Evolutionary conservation across 2,888 invertebrate species (phyloP), one percentile per base, ranked within the genome.

Genomic region (Euphydryas editha): DNA sequence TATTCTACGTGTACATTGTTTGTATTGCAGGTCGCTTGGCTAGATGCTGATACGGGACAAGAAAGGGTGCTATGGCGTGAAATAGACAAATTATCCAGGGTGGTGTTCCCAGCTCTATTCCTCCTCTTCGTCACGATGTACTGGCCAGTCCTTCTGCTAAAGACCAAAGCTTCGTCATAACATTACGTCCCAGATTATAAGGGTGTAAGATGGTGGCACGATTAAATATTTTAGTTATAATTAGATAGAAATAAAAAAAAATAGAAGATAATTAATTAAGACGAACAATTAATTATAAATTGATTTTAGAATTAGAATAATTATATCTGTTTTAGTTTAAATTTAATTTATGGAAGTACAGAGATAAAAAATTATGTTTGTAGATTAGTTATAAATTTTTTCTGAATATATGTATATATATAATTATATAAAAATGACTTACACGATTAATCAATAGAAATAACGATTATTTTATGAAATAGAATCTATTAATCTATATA

Each of bases 61-160:
- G 95, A 95, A 75, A 94, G 95, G 75, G 94, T 96, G n/a, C 93
- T 96, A 74, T 97, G 96, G 94, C 93, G 95, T 62, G 95, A 96
- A 89, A 96, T 97, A 70, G 97, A 97, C 85, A 94, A 95, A 78
- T 93, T 96, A 4, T 96, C 96, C 4, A 93, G 96, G 59, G 94
- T 96, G 58, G 94, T 96, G 6, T 97, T 97, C 83, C 97, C 97
- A 8, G 94, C 95, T 17, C 82, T 96, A n/a, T 97, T 97, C 86
- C 93, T 96, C 18, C 92, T 96, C 18, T 97, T 97, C 82, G 94
- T 95, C 61, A 92, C 95, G 0, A 91, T 96, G 79, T 97, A 96
- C 85, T 97, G 97, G 96, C 96, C 96, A 0, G 95, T 96, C 68
- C 87, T 97, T 57, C 86, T 96, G 56, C 90, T 96, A 73, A 95